Base-by-base conservation (phyloP, 2,113 vertebrate species). In the Nesogale talazaci region DNA sequence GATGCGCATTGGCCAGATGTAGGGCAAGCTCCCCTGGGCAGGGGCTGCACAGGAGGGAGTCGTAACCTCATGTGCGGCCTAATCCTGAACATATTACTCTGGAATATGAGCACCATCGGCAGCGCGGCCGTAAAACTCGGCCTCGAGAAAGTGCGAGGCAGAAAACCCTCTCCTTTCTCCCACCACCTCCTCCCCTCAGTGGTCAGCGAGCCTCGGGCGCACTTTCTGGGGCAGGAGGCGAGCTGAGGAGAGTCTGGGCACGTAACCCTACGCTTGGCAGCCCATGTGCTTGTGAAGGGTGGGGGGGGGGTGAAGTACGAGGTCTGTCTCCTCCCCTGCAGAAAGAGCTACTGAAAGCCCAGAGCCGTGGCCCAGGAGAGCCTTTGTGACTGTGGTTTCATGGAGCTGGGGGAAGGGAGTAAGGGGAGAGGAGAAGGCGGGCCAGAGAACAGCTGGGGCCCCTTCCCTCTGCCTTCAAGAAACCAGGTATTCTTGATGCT, bases 51-150 rank as follows among this genome's bases (percentile, higher is more conserved):
- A 90, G 94, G 89, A 94, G 96, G 95, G 95, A 94, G 95, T 94
- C 88, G 69, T 95, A 97, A 96, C 94, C 91, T 95, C 89, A 91
- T 95, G 94, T 94, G 89, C 57, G 4, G 89, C 94, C 85, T 95
- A 96, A 97, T 96, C 96, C 94, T 77, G 38, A 95, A 96, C 94
- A 96, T 95, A 95, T 95, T 96, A 94, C 95, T 90, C 89, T 94
- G 92, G 93, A 94, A 94, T 89, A 96, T 86, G 87, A 93, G 78
- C 38, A 4, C 88, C 88, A 74, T 94, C 94, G 88, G 90, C 75
- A 56, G 92, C 67, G 89, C 57, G 0, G 56, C 78, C 91, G 89
- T 96, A 77, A 92, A 90, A 93, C 86, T 61, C 42, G n/a, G 31
- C 40, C 83, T 63, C 74, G 82, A 69, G 83, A 76, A 93, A 95